phyloP scores from a whole-genome alignment of 1,140 invertebrate species.

The Propsilocerus akamusi region DNA sequence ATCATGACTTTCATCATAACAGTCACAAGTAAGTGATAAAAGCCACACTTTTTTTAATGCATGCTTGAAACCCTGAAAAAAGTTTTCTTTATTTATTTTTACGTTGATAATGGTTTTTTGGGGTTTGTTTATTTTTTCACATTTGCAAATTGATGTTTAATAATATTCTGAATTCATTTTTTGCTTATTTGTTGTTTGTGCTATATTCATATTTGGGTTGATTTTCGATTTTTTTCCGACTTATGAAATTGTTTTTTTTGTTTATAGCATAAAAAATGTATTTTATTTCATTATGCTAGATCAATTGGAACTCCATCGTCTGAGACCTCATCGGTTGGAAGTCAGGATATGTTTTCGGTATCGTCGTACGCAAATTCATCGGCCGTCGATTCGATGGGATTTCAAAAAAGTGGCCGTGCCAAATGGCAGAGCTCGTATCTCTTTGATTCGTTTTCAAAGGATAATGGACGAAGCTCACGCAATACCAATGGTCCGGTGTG shows the following conservation, averaged over 20 bases:
- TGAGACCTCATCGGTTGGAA: background rate
- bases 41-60: no score
- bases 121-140: background rate
- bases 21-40: background rate
- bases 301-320: background rate
- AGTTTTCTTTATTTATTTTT: background rate
- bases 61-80: background rate
- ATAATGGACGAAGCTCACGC: background rate
- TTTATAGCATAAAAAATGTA: background rate
- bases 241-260: background rate
- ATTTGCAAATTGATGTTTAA: background rate
- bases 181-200: background rate
- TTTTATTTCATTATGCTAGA: background rate
- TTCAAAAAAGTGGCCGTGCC: background rate
- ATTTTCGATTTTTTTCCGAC: background rate
- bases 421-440: background rate
- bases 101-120: no score
- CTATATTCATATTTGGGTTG: background rate
- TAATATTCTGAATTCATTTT: background rate
- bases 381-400: background rate
- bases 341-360: background rate
- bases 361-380: slow-evolving; percentile 1
- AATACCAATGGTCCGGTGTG: background rate
- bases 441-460: slow-evolving; percentile 1
- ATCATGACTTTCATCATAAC: background rate